phyloP scores from a whole-genome alignment of 2,888 invertebrate species.

The Pachycephus smyrnensis region DNA sequence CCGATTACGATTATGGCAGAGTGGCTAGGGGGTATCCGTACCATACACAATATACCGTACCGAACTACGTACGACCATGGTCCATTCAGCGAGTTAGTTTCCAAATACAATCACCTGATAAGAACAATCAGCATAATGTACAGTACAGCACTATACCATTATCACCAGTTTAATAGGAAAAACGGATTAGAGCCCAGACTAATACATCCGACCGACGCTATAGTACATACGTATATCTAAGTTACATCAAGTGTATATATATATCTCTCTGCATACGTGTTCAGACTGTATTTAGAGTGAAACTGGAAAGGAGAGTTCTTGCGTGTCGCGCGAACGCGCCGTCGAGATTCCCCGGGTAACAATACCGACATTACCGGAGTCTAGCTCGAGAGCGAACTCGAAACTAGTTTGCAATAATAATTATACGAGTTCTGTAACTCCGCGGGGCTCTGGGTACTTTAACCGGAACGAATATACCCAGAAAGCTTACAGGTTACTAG shows the following conservation, averaged over 20 bases:
- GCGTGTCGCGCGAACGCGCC: background rate
- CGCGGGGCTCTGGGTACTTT: conserved; percentile 18
- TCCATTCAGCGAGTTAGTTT: no score
- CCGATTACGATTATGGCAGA: no score
- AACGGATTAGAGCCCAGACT: background rate
- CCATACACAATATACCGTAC: no score
- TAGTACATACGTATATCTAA: background rate
- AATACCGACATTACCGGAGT: conserved; percentile 2
- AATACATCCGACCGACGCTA: background rate
- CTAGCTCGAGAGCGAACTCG: conserved; percentile 35
- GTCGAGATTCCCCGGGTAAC: conserved; percentile 6
- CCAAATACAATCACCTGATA: no score
- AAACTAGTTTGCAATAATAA: conserved; percentile 57
- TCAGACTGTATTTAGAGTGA: background rate
- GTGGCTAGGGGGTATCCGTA: no score
- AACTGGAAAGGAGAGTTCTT: background rate
- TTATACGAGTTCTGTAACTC: conserved; percentile 52
- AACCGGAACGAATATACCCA: conserved; percentile 44
- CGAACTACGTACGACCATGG: no score
- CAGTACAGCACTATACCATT: background rate
- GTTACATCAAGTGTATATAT: background rate
- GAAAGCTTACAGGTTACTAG: background rate
- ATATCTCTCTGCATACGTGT: background rate
- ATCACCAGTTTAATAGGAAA: background rate
- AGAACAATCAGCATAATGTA: no score